Conservation (phyloP, 2,797 vertebrate genomes). For the Chiroxiphia lanceolata region DNA sequence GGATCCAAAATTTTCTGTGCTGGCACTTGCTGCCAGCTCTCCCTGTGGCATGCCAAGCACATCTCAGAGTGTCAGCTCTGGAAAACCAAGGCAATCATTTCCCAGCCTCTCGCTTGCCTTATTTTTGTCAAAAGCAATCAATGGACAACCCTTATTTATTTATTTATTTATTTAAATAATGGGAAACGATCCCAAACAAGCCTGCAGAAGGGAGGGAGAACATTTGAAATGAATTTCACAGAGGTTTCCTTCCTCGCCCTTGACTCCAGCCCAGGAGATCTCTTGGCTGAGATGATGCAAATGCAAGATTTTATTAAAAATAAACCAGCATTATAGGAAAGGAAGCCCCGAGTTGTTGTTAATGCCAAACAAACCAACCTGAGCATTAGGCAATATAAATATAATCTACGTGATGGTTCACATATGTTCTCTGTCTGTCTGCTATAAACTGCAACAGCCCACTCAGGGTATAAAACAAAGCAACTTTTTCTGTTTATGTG, state of each 20-base stretch:
- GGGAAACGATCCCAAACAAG: background rate
- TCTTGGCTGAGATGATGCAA: background rate
- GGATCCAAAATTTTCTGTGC: background rate
- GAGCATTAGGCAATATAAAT: conserved; percentile 52
- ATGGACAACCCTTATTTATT: background rate
- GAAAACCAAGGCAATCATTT: background rate
- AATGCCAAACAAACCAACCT: conserved; percentile 55
- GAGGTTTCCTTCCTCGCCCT: background rate
- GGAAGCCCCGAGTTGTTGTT: conserved; percentile 22
- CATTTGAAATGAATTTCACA: conserved; percentile 31
- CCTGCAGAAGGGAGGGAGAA: background rate
- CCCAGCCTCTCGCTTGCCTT: background rate
- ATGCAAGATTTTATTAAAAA: conserved; percentile 46
- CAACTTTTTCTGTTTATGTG: background rate
- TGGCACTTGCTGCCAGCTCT: background rate
- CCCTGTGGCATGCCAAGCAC: background rate
- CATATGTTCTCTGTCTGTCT: conserved; percentile 23
- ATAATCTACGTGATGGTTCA: conserved; percentile 43
- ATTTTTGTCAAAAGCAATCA: background rate
- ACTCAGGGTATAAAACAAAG: background rate
- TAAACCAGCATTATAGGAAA: conserved; percentile 30
- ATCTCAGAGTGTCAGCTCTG: background rate
- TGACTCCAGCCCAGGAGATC: background rate
- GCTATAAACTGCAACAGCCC: background rate
- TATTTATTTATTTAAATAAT: background rate